A percentile compares a stretch with the other conserved stretches of the same genome.
Conservation (phyloP, 2,797 vertebrate genomes). For the Semaprochilodus insignis region DNA sequence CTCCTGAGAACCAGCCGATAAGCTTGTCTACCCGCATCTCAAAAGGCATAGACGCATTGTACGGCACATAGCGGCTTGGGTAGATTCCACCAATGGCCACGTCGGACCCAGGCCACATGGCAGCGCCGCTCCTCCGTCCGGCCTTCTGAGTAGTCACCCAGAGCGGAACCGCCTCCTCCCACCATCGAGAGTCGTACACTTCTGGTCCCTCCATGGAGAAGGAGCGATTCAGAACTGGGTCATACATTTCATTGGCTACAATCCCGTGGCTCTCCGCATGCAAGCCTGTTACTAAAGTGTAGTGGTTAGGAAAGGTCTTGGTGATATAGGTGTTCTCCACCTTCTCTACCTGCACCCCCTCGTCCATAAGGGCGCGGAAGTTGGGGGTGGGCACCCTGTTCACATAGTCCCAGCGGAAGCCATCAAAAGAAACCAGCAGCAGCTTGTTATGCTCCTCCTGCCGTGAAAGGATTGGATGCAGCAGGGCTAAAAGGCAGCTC, state of each 20-base stretch:
- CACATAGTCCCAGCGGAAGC: constrained; percentile 94
- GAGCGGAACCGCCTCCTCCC: constrained; percentile 88
- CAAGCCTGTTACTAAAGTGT: constrained; percentile 91
- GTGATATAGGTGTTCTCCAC: constrained; percentile 90
- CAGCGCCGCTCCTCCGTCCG: constrained; percentile 85
- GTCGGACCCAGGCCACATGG: constrained; percentile 94
- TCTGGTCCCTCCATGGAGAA: constrained; percentile 87
- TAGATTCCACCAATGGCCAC: constrained; percentile 84
- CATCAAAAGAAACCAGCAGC: constrained; percentile 91
- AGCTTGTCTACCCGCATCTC: constrained; percentile 83
- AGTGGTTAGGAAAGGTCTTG: constrained; percentile 92
- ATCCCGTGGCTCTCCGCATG: constrained; percentile 89
- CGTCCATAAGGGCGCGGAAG: constrained; percentile 80
- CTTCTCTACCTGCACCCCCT: constrained; percentile 83
- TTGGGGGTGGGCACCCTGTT: constrained; percentile 83
- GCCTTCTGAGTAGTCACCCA: constrained; percentile 89
- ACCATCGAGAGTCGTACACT: constrained; percentile 85
- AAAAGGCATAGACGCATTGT: constrained; percentile 87
- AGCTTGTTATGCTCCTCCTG: constrained; percentile 77
- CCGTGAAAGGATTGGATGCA: constrained; percentile 64
- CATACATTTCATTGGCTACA: constrained; percentile 92
- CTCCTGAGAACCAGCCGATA: constrained; percentile 86
- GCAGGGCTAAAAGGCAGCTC: constrained; percentile 65
- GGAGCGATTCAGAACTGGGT: constrained; percentile 82
- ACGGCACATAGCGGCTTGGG: constrained; percentile 82